Evolutionary conservation across 2,113 vertebrate genomes (phyloP).

Genomic region (Sceloporus undulatus): DNA sequence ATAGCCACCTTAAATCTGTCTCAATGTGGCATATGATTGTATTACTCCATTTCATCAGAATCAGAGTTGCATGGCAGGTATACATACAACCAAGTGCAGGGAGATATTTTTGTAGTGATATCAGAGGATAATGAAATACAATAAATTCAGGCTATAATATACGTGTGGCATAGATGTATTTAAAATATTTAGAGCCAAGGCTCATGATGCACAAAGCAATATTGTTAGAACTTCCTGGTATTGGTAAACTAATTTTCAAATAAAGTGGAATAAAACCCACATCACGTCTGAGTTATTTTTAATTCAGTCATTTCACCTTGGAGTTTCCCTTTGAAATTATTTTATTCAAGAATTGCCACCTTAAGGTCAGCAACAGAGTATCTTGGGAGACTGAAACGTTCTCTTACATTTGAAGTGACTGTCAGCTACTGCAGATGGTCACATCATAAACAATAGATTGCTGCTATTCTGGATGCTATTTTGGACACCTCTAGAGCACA

Average conservation of each 20-base stretch:
- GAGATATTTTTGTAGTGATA: background rate
- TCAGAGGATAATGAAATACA: background rate
- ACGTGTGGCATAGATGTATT: background rate
- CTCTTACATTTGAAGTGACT: background rate
- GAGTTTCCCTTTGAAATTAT: background rate
- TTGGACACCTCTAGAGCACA: background rate
- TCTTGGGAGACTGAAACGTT: background rate
- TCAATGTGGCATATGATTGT: too few species aligned
- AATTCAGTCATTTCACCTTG: background rate
- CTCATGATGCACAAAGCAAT: background rate
- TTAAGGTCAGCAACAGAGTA: background rate
- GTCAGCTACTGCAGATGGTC: background rate
- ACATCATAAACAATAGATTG: background rate
- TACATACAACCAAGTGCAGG: background rate
- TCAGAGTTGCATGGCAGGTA: background rate
- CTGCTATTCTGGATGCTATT: background rate
- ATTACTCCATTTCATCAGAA: background rate
- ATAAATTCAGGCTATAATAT: background rate
- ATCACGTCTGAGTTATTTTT: background rate
- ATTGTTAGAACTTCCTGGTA: background rate
- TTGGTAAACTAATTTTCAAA: background rate
- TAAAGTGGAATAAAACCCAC: background rate
- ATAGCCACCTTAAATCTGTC: background rate
- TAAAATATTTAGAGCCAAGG: background rate
- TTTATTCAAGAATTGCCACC: background rate